Percentiles rank a stretch among this genome's conserved stretches.
Evolutionary conservation across 1,140 invertebrate genomes (phyloP).

Genomic region (Drosophila willistoni): DNA sequence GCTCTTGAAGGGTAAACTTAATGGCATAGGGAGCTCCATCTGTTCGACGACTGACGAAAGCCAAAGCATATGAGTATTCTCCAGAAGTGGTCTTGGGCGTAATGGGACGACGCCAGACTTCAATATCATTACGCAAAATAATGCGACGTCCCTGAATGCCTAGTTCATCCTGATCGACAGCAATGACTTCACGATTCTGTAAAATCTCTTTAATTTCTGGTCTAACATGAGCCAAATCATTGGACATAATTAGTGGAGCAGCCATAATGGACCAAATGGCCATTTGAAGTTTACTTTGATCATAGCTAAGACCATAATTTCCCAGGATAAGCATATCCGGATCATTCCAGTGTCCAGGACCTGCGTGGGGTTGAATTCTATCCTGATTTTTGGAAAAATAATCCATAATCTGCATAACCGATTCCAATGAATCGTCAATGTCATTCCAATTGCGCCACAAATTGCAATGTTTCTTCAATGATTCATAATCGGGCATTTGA

Average conservation of each 20-base stretch:
- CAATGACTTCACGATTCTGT: constrained; percentile 89
- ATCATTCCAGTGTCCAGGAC: constrained; percentile 95
- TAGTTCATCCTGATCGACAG: constrained; percentile 93
- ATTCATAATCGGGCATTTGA: constrained; percentile 90
- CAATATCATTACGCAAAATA: constrained; percentile 91
- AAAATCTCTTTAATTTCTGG: constrained; percentile 90
- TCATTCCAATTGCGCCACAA: constrained; percentile 95
- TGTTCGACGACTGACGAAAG: constrained; percentile 92
- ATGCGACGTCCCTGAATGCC: constrained; percentile 86
- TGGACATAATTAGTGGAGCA: constrained; percentile 94
- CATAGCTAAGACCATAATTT: constrained; percentile 92
- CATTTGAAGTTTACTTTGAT: constrained; percentile 94
- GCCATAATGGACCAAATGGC: constrained; percentile 95
- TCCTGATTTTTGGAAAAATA: constrained; percentile 92
- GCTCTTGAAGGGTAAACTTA: constrained; percentile 84
- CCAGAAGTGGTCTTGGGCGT: constrained; percentile 88
- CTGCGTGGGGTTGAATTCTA: constrained; percentile 88
- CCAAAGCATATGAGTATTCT: constrained; percentile 94
- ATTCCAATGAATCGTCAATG: constrained; percentile 92
- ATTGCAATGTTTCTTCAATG: constrained; percentile 94
- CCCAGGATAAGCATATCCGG: constrained; percentile 94
- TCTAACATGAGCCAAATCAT: constrained; percentile 90
- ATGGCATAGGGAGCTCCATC: constrained; percentile 86
- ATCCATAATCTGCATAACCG: constrained; percentile 89
- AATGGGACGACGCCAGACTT: constrained; percentile 95